A percentile compares a stretch with the other conserved stretches of the same genome.
phyloP scores from a whole-genome alignment of 2,888 invertebrate species.

The Rotaria magnacalcarata region DNA sequence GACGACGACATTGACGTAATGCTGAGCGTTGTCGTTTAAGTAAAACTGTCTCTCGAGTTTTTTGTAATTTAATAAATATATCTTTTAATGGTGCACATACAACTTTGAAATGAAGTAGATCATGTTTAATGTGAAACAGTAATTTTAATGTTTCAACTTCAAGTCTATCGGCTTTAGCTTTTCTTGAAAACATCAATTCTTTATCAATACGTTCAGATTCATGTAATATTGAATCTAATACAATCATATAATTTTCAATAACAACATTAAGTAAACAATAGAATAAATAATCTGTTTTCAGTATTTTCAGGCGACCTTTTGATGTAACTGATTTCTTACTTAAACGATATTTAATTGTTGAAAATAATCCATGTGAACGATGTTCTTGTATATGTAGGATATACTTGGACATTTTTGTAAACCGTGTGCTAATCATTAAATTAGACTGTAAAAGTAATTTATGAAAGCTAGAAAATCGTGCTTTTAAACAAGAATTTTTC shows the following conservation, averaged over 20 bases:
- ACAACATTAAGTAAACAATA: constrained; percentile 6
- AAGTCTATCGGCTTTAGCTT: neutral
- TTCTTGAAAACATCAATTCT: neutral
- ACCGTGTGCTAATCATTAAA: no score
- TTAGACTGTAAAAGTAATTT: no score
- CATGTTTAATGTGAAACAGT: neutral
- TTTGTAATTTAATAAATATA: neutral
- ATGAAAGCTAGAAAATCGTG: no score
- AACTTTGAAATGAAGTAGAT: neutral
- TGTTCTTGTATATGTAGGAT: neutral
- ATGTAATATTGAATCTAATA: constrained; percentile 14
- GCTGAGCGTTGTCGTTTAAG: neutral
- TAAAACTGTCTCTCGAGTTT: neutral
- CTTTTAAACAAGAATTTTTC: no score
- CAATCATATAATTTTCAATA: neutral
- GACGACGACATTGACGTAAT: constrained; percentile 21
- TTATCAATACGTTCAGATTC: neutral
- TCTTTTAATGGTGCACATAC: constrained; percentile 5
- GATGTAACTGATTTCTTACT: neutral
- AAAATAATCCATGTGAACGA: neutral
- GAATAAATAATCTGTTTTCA: constrained; percentile 4
- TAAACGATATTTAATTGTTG: constrained; percentile 17
- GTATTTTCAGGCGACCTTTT: neutral
- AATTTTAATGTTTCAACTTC: neutral
- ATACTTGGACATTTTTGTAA: no score